phyloP scores from a whole-genome alignment of 2,888 invertebrate genomes.

The Drosophila anomelani region DNA sequence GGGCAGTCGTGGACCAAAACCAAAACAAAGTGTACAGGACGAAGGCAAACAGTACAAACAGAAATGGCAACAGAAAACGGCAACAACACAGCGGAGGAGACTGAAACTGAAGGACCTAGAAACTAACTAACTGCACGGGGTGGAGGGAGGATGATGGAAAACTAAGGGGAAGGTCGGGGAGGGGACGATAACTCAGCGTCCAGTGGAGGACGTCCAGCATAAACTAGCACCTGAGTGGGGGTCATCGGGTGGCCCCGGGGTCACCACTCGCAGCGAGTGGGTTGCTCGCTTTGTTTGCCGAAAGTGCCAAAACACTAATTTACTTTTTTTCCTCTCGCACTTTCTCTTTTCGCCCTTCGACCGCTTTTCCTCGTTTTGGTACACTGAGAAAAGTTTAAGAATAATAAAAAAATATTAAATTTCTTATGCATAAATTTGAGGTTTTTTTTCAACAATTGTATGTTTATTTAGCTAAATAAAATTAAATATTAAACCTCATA shows the following conservation, averaged over 20 bases:
- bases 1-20: constrained; percentile 37
- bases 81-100: constrained; percentile 21
- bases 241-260: constrained; percentile 48
- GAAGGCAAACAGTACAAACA: constrained; percentile 36
- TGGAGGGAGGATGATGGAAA: not conserved
- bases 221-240: constrained; percentile 73
- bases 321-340: constrained; percentile 62
- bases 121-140: constrained; percentile 70
- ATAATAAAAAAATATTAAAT: not conserved
- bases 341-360: constrained; percentile 24
- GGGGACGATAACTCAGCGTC: constrained; percentile 66
- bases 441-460: too few species aligned
- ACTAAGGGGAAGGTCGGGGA: constrained; percentile 16
- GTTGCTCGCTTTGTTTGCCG: constrained; percentile 70
- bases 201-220: constrained; percentile 57
- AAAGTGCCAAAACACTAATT: constrained; percentile 82
- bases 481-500: too few species aligned
- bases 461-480: not conserved
- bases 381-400: not conserved
- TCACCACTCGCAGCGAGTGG: constrained; percentile 29
- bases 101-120: constrained; percentile 51
- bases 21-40: constrained; percentile 50
- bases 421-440: too few species aligned
- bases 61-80: constrained; percentile 24
- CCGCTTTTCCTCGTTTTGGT: not conserved